Conservation (phyloP, 2,113 vertebrate genomes). For the Channa argus region DNA sequence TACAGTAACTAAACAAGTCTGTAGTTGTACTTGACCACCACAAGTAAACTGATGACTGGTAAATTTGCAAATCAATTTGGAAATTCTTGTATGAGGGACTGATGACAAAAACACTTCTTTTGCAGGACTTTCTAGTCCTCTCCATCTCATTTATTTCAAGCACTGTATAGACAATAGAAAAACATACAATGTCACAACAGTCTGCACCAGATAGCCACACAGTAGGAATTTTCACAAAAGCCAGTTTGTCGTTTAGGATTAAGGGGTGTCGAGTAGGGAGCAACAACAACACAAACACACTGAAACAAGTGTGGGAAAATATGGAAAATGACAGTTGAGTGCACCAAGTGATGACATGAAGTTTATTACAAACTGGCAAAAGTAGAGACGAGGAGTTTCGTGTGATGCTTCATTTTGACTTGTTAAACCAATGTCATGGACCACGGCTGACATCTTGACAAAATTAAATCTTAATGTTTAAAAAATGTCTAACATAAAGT, state of each 20-base stretch:
- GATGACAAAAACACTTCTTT: slow-evolving; percentile 30
- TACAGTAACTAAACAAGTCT: not conserved
- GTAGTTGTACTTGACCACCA: not conserved
- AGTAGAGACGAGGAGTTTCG: not conserved
- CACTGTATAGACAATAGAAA: slow-evolving; percentile 74
- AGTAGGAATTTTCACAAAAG: slow-evolving; percentile 55
- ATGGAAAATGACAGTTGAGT: slow-evolving; percentile 19
- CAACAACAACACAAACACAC: slow-evolving; percentile 37
- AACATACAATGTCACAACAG: slow-evolving; percentile 56
- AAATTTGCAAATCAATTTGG: not conserved
- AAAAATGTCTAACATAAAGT: not conserved
- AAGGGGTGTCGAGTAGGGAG: not conserved
- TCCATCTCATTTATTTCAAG: slow-evolving; percentile 77
- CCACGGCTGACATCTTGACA: slow-evolving; percentile 3
- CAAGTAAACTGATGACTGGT: not conserved
- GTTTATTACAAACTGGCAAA: not conserved
- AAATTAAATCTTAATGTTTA: not conserved
- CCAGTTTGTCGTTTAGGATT: slow-evolving; percentile 42
- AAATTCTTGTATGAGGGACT: not conserved
- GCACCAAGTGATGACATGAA: not conserved
- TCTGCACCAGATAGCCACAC: slow-evolving; percentile 61
- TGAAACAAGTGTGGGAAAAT: slow-evolving; percentile 24
- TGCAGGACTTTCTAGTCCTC: slow-evolving; percentile 49
- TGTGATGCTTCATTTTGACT: slow-evolving; percentile 1
- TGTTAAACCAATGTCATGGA: not conserved